Evolutionary conservation across 2,797 vertebrate genomes (phyloP).

Genomic region (Falco biarmicus): DNA sequence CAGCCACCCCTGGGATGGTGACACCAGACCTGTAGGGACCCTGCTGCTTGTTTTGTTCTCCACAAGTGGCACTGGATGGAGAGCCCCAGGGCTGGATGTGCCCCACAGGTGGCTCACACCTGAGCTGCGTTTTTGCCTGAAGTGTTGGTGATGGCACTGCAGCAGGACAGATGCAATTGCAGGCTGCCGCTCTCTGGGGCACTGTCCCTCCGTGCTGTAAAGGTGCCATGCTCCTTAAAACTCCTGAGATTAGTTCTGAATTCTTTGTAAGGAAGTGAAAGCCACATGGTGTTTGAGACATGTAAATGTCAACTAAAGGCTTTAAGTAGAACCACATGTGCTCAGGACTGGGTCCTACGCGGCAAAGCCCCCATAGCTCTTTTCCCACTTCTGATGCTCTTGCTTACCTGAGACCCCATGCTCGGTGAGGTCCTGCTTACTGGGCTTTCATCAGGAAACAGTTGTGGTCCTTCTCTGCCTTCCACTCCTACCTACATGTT

Average conservation of each 20-base stretch:
- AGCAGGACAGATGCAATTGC: not conserved
- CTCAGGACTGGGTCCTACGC: not conserved
- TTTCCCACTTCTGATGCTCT: not conserved
- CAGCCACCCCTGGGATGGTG: rapidly evolving
- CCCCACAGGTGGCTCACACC: not conserved
- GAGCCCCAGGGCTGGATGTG: not conserved
- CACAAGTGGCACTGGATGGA: not conserved
- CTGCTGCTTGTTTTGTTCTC: not conserved
- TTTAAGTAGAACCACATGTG: constrained; percentile 65
- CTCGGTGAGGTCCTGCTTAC: not conserved
- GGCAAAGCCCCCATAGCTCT: not conserved
- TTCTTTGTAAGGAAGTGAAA: constrained; percentile 66
- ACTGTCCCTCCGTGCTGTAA: not conserved
- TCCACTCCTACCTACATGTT: not conserved
- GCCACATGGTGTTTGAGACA: constrained; percentile 56
- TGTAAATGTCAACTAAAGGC: constrained; percentile 61
- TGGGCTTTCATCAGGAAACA: not conserved
- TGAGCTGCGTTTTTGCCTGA: not conserved
- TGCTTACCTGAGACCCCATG: not conserved
- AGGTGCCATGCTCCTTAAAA: not conserved
- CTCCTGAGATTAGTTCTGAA: constrained; percentile 59
- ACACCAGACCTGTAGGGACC: not conserved
- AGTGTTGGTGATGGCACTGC: not conserved
- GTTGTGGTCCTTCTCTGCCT: not conserved
- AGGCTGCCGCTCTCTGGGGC: not conserved